A percentile compares a stretch with the other conserved stretches of the same genome.
Conservation (phyloP, 2,797 vertebrate genomes). For the Tiaroga cobitis region DNA sequence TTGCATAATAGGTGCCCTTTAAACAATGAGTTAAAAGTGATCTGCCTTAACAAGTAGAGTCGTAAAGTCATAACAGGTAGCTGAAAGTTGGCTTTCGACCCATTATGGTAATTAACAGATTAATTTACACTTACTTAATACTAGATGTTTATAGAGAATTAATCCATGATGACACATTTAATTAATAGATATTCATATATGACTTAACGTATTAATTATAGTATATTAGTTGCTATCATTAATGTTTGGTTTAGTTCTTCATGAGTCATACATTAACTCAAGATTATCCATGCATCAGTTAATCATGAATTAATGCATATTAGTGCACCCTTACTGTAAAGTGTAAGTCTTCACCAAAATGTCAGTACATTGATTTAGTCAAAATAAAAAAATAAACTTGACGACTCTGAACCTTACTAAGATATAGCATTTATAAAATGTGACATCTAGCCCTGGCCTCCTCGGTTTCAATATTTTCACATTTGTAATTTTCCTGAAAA, state of each 20-base stretch:
- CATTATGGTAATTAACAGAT: background rate
- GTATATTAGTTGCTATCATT: background rate
- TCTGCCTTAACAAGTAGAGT: too few species aligned
- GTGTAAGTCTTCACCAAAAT: background rate
- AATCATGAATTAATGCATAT: background rate
- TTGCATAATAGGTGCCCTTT: too few species aligned
- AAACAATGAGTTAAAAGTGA: too few species aligned
- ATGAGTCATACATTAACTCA: background rate
- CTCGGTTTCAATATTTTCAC: background rate
- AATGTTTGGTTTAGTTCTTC: background rate
- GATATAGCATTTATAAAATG: background rate
- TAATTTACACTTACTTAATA: background rate
- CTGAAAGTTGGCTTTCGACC: background rate
- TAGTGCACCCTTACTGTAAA: background rate
- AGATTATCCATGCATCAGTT: background rate
- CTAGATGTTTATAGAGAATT: too few species aligned
- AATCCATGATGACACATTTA: background rate
- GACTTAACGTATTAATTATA: background rate
- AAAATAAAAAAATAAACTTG: background rate
- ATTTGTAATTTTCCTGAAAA: background rate
- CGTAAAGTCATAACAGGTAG: too few species aligned
- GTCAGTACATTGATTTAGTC: background rate
- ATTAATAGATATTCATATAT: background rate
- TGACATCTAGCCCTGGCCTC: background rate
- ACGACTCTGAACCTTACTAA: background rate